Conservation (phyloP, 2,113 vertebrate genomes). For the Mixornis gularis region DNA sequence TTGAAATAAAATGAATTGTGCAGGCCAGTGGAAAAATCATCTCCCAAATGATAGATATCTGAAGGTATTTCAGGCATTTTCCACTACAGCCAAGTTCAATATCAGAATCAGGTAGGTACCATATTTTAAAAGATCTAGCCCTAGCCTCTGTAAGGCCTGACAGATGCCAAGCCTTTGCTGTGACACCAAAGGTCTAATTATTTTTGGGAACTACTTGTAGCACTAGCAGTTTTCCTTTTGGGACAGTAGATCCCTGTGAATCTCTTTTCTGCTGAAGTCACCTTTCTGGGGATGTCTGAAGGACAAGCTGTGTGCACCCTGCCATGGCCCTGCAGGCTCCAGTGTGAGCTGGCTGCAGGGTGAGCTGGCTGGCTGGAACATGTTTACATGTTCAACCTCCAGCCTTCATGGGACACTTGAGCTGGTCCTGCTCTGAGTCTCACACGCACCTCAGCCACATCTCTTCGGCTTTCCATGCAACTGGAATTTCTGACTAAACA, state of each 20-base stretch:
- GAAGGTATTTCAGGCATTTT: not conserved
- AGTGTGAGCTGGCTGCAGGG: not conserved
- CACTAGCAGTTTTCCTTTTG: not conserved
- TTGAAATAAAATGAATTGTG: not conserved
- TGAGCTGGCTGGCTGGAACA: not conserved
- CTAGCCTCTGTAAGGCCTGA: not conserved
- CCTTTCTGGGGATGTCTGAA: not conserved
- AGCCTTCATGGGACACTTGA: not conserved
- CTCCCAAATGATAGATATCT: not conserved
- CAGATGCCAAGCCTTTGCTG: not conserved
- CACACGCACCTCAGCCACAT: not conserved
- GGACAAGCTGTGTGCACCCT: not conserved
- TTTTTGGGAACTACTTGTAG: not conserved
- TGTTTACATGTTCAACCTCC: rapidly evolving
- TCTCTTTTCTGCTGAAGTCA: not conserved
- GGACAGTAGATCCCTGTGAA: not conserved
- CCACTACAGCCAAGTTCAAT: not conserved
- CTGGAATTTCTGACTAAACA: not conserved
- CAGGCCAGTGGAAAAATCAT: not conserved
- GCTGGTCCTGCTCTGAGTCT: not conserved
- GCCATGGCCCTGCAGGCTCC: not conserved
- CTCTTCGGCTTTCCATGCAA: not conserved
- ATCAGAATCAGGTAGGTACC: not conserved
- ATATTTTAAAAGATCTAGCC: not conserved
- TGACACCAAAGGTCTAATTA: not conserved